Percentiles rank a stretch among this genome's conserved stretches.
Conservation (phyloP, 1,140 invertebrate species). For the Microplitis mediator region DNA sequence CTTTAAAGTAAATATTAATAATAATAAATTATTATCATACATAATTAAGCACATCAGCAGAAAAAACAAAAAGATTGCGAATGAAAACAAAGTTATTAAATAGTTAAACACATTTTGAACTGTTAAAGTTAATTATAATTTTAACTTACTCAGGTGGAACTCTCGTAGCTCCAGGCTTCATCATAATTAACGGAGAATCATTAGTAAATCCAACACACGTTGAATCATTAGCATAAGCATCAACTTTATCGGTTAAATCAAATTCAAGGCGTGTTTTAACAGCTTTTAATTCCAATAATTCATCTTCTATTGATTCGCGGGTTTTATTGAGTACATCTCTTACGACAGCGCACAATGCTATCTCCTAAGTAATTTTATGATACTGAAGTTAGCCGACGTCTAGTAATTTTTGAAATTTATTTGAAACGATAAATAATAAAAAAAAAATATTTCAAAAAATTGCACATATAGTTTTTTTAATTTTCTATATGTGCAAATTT, state of each 20-base stretch:
- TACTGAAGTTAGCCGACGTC: too few relatives aligned
- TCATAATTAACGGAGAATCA: slow-evolving; percentile 69
- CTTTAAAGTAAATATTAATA: slow-evolving; percentile 42
- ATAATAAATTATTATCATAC: not conserved
- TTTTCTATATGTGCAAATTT: too few relatives aligned
- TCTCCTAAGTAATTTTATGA: slow-evolving; percentile 60
- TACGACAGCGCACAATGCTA: slow-evolving; percentile 72
- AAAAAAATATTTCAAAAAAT: too few relatives aligned
- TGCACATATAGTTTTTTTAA: too few relatives aligned
- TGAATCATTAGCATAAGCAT: slow-evolving; percentile 78
- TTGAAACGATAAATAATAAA: too few relatives aligned
- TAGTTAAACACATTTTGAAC: too few relatives aligned
- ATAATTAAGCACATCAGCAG: not conserved
- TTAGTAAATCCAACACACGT: slow-evolving; percentile 69
- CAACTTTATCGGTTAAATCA: slow-evolving; percentile 88
- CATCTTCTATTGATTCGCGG: slow-evolving; percentile 73
- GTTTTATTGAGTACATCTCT: slow-evolving; percentile 65
- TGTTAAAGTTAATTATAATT: too few relatives aligned
- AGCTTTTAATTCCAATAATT: slow-evolving; percentile 76
- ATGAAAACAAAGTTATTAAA: too few relatives aligned
- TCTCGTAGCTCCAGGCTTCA: slow-evolving; percentile 72
- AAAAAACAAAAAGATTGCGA: too few relatives aligned
- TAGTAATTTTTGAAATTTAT: too few relatives aligned
- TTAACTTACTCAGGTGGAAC: slow-evolving; percentile 68
- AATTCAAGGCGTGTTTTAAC: slow-evolving; percentile 80